A percentile compares a stretch with the other conserved stretches of the same genome.
Evolutionary conservation across 2,797 vertebrate genomes (phyloP).

Genomic region (Tolypeutes matacus): DNA sequence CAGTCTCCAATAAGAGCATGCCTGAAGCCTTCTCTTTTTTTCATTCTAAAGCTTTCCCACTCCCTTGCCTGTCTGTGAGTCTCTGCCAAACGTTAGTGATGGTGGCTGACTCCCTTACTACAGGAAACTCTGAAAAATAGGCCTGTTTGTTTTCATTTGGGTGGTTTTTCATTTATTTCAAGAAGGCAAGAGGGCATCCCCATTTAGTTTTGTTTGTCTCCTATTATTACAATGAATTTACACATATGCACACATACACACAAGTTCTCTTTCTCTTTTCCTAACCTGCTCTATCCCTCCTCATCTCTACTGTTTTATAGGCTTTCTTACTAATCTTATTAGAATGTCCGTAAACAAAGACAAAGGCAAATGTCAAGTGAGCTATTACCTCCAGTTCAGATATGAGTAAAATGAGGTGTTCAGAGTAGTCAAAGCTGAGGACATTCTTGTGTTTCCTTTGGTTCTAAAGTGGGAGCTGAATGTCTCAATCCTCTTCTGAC

Average conservation of each 20-base stretch:
- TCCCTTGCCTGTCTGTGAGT: background rate
- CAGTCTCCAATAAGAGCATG: background rate
- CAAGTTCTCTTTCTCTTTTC: background rate
- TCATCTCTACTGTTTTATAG: background rate
- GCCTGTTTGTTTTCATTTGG: conserved; percentile 3
- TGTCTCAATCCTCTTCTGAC: background rate
- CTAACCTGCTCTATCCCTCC: background rate
- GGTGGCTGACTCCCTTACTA: background rate
- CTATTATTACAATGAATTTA: background rate
- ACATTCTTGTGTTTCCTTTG: conserved; percentile 44
- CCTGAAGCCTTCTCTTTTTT: background rate
- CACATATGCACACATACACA: background rate
- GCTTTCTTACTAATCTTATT: conserved; percentile 6
- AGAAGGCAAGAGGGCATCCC: background rate
- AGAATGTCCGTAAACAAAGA: conserved; percentile 11
- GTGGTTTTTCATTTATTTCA: conserved; percentile 34
- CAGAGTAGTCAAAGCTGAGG: background rate
- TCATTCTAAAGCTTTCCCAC: background rate
- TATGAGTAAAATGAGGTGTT: background rate
- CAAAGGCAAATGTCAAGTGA: background rate
- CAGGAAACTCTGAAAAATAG: background rate
- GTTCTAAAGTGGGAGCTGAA: background rate
- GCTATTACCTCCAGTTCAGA: background rate
- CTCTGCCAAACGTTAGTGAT: background rate
- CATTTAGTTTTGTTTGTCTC: background rate